Evolutionary conservation across 2,888 invertebrate genomes (phyloP).

Genomic region (Eupithecia abbreviata): DNA sequence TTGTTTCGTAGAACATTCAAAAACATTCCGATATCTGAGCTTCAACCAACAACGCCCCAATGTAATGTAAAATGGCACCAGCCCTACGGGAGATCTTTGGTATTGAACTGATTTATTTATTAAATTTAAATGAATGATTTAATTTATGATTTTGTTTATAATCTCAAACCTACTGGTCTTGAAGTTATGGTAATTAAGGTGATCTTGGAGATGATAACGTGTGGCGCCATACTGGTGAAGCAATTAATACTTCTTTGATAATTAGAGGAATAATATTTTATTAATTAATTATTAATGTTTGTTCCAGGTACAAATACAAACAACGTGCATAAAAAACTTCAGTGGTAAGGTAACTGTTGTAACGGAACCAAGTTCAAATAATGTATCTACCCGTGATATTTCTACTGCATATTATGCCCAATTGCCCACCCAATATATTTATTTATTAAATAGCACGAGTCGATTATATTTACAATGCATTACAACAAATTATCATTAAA

Average conservation of each 20-base stretch:
- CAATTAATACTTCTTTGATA: not conserved
- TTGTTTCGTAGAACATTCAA: not conserved
- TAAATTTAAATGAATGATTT: slow-evolving; percentile 12
- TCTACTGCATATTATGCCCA: not conserved
- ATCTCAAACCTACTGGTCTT: slow-evolving; percentile 13
- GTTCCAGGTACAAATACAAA: not conserved
- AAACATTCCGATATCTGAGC: not conserved
- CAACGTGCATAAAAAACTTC: not conserved
- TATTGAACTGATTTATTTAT: slow-evolving; percentile 11
- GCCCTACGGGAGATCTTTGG: not conserved
- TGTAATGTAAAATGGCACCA: not conserved
- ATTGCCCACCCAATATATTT: too few relatives aligned
- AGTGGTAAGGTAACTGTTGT: not conserved
- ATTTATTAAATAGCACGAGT: too few relatives aligned
- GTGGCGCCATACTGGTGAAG: not conserved
- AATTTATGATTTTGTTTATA: slow-evolving; percentile 16
- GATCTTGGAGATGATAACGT: slow-evolving; percentile 13
- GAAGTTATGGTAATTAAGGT: slow-evolving; percentile 27
- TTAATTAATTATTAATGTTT: not conserved
- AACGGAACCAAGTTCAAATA: not conserved
- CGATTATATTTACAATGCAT: too few relatives aligned
- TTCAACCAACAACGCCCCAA: not conserved
- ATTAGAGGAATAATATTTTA: not conserved
- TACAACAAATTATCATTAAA: too few relatives aligned
- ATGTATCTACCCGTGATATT: not conserved